Conservation (phyloP, 1,140 invertebrate species). For the Drosophila subobscura region DNA sequence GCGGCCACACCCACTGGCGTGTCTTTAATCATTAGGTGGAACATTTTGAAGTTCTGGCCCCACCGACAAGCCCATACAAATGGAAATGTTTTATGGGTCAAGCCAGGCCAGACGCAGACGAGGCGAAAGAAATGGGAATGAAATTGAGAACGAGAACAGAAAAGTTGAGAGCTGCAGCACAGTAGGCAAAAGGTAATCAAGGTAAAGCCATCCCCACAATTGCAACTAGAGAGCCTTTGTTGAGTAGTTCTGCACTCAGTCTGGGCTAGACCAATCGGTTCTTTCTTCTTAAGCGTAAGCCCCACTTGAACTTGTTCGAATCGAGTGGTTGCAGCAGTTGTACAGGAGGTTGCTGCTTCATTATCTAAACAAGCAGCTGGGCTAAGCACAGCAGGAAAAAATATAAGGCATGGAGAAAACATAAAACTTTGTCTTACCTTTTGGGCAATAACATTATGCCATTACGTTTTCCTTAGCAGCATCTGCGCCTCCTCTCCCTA, state of each 20-base stretch:
- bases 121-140: slow-evolving; percentile 35
- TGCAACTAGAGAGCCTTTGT: slow-evolving; percentile 32
- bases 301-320: slow-evolving; percentile 29
- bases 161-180: slow-evolving; percentile 16
- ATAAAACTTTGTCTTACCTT: too few relatives aligned
- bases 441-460: too few relatives aligned
- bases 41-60: slow-evolving; percentile 9
- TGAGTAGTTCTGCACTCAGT: slow-evolving; percentile 5
- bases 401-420: too few relatives aligned
- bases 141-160: slow-evolving; percentile 9
- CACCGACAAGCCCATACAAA: slow-evolving; percentile 2
- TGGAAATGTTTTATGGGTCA: slow-evolving; percentile 47
- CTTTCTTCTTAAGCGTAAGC: slow-evolving; percentile 16
- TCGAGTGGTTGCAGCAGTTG: slow-evolving; percentile 9
- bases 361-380: slow-evolving; percentile 11
- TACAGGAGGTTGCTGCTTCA: slow-evolving; percentile 1
- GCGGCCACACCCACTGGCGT: slow-evolving; percentile 53
- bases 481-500: too few relatives aligned
- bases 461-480: too few relatives aligned
- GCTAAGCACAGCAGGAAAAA: too few relatives aligned
- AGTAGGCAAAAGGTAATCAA: slow-evolving; percentile 42
- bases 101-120: slow-evolving; percentile 37
- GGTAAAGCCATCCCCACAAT: slow-evolving; percentile 38
- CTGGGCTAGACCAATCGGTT: slow-evolving; percentile 16
- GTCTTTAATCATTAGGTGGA: slow-evolving; percentile 47